phyloP scores from a whole-genome alignment of 2,113 vertebrate species.

The Tringa solitaria region DNA sequence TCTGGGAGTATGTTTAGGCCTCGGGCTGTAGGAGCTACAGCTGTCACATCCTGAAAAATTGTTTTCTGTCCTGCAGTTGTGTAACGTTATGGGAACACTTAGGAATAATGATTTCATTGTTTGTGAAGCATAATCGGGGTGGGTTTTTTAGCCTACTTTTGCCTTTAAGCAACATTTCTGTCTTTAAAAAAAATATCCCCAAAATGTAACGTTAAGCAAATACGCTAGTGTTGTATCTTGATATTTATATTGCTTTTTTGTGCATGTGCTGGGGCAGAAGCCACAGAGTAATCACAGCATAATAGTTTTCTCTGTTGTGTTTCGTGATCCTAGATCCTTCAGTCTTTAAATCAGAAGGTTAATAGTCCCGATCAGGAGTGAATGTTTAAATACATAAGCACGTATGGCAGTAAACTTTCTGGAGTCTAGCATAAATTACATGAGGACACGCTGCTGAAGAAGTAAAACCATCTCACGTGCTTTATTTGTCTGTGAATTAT shows the following conservation, averaged over 20 bases:
- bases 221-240: not conserved
- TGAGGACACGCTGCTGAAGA: not conserved
- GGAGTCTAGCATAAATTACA: not conserved
- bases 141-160: not conserved
- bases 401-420: not conserved
- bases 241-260: not conserved
- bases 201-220: not conserved
- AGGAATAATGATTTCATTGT: not conserved
- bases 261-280: not conserved
- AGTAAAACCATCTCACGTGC: not conserved
- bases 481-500: not conserved
- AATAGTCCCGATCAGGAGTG: not conserved
- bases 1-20: not conserved
- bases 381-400: not conserved
- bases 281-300: not conserved
- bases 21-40: not conserved
- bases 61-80: not conserved
- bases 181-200: not conserved
- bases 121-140: not conserved
- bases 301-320: not conserved
- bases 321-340: not conserved
- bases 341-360: not conserved
- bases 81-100: not conserved
- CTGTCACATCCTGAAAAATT: not conserved
- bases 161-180: not conserved